Evolutionary conservation across 1,140 invertebrate species (phyloP).

Genomic region (Pseudomyrmex concolor): DNA sequence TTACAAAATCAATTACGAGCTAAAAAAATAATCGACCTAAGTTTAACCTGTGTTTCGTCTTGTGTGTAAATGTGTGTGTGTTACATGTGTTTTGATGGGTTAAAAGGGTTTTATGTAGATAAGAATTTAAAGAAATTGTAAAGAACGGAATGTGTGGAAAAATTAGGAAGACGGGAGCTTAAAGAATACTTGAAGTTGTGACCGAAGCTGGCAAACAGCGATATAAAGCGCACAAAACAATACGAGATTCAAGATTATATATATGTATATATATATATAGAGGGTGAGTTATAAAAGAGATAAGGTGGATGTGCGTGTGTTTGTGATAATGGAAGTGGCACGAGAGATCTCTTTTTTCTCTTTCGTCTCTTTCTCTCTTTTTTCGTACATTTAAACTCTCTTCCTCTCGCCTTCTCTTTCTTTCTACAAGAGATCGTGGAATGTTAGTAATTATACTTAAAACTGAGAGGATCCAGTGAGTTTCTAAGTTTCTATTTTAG

Average conservation of each 20-base stretch:
- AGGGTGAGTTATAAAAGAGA: conserved; percentile 64
- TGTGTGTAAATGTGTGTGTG: not conserved
- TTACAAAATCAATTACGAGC: conserved; percentile 9
- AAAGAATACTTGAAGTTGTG: conserved; percentile 73
- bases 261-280: conserved; percentile 56
- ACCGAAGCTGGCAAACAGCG: conserved; percentile 79
- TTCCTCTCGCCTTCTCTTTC: conserved; percentile 41
- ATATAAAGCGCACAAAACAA: conserved; percentile 78
- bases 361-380: conserved; percentile 44
- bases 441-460: conserved; percentile 50
- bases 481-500: conserved; percentile 49
- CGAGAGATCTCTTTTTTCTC: conserved; percentile 59
- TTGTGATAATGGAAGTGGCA: conserved; percentile 57
- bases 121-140: too few relatives aligned
- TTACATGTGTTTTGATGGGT: conserved; percentile 17
- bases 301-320: conserved; percentile 61
- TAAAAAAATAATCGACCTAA: not conserved
- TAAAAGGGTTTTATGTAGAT: conserved; percentile 30
- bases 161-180: conserved; percentile 46
- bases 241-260: conserved; percentile 70
- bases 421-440: conserved; percentile 34
- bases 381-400: conserved; percentile 24
- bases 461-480: conserved; percentile 23
- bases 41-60: conserved; percentile 1
- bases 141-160: not conserved